These are phyloP conservation scores for Acromyrmex echinatior DNA, from an alignment of 1,140 invertebrate genomes.

Conservation along the genomic window DNA sequence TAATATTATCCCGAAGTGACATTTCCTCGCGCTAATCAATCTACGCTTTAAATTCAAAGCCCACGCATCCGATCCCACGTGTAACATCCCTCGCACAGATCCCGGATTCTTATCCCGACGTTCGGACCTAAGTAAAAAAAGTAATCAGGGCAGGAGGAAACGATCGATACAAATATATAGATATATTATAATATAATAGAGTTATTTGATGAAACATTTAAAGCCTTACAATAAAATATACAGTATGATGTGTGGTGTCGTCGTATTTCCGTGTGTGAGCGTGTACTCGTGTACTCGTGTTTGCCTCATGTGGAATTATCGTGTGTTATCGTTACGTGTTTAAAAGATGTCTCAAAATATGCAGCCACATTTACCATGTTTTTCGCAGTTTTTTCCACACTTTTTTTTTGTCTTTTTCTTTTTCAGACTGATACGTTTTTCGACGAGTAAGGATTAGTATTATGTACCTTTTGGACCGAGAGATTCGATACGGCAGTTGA, in stretches of 20 bases:
- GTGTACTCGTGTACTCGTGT: constrained; percentile 45
- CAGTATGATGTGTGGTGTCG: constrained; percentile 79
- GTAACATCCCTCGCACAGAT: constrained; percentile 25
- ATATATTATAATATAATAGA: constrained; percentile 85
- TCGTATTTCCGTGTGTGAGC: constrained; percentile 57
- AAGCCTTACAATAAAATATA: constrained; percentile 86
- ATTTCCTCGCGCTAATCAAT: constrained; percentile 14
- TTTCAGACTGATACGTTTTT: constrained; percentile 61
- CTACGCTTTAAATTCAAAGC: constrained; percentile 19
- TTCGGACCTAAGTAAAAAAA: constrained; percentile 63
- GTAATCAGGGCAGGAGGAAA: constrained; percentile 68
- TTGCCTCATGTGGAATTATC: constrained; percentile 38
- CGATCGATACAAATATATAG: constrained; percentile 85
- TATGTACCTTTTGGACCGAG: constrained; percentile 64
- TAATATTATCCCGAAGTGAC: constrained; percentile 1
- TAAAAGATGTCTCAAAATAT: constrained; percentile 77
- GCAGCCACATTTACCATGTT: constrained; percentile 65
- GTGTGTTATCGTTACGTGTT: constrained; percentile 45
- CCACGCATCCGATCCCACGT: constrained; percentile 17
- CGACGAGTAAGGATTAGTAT: constrained; percentile 55
- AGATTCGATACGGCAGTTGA: constrained; percentile 74
- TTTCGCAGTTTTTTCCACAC: constrained; percentile 37
- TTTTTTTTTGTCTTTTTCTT: constrained; percentile 35
- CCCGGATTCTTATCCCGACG: constrained; percentile 19
- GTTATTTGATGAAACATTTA: constrained; percentile 86